These are phyloP conservation scores for Cliona cf. orientalis DNA, from an alignment of 37 sponge, comb jelly and placozoan genomes.

Conservation along the genomic window DNA sequence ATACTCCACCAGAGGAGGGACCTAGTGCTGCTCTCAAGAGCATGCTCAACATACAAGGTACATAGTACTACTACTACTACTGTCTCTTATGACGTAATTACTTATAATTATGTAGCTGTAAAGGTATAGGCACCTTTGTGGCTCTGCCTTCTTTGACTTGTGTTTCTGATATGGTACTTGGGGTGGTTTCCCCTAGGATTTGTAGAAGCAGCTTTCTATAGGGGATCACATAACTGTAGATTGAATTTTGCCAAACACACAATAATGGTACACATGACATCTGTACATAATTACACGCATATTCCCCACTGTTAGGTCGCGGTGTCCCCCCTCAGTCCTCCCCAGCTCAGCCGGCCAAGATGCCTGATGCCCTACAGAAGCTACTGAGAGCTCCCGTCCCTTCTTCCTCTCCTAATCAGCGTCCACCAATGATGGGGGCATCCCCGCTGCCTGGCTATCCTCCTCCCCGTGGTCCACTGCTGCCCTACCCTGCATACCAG, in stretches of 20 bases:
- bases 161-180: too few species aligned
- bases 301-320: too few species aligned
- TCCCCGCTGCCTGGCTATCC: background rate
- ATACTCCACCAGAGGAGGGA: background rate
- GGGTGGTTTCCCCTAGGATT: too few species aligned
- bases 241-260: too few species aligned
- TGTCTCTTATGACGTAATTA: background rate
- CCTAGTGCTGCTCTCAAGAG: constrained; percentile 12
- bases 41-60: background rate
- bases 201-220: too few species aligned
- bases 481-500: background rate
- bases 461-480: background rate
- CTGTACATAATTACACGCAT: too few species aligned
- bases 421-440: background rate
- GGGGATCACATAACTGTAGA: too few species aligned
- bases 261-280: too few species aligned
- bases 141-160: too few species aligned
- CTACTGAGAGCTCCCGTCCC: constrained; percentile 9
- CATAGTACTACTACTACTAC: background rate
- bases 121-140: too few species aligned
- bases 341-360: background rate
- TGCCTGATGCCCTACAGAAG: constrained; percentile 29
- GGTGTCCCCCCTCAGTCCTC: too few species aligned
- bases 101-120: too few species aligned
- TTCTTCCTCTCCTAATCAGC: background rate